Conservation (phyloP, 2,113 vertebrate species). For the Mustela nigripes region DNA sequence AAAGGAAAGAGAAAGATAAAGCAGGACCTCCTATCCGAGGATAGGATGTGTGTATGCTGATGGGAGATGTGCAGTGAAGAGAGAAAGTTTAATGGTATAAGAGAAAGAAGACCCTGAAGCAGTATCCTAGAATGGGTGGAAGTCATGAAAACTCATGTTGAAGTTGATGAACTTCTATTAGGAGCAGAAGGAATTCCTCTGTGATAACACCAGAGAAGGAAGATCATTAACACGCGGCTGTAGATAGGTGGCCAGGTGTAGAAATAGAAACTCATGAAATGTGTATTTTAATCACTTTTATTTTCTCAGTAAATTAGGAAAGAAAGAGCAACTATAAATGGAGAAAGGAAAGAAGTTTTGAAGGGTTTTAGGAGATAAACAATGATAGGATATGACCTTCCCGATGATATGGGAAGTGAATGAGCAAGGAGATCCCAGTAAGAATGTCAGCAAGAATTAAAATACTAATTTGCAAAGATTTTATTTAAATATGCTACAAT, state of each 20-base stretch:
- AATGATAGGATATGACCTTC: background rate
- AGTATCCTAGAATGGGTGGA: background rate
- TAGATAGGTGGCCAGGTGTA: background rate
- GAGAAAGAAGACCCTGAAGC: background rate
- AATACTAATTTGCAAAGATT: background rate
- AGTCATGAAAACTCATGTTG: background rate
- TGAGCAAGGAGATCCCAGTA: background rate
- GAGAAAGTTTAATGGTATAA: background rate
- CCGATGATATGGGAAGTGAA: background rate
- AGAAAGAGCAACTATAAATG: background rate
- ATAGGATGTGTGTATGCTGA: background rate
- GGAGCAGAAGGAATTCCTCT: background rate
- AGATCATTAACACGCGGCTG: too few relatives aligned
- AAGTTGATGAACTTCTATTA: background rate
- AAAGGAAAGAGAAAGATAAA: background rate
- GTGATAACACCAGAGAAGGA: background rate
- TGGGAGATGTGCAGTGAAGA: background rate
- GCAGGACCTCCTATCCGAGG: background rate
- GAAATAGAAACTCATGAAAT: background rate
- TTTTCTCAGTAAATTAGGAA: background rate
- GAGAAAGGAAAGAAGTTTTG: background rate
- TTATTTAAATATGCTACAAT: background rate
- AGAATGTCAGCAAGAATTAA: background rate
- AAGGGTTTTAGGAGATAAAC: background rate
- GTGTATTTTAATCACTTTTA: background rate